phyloP scores from a whole-genome alignment of 2,113 vertebrate genomes.

The Melanerpes aurifrons region DNA sequence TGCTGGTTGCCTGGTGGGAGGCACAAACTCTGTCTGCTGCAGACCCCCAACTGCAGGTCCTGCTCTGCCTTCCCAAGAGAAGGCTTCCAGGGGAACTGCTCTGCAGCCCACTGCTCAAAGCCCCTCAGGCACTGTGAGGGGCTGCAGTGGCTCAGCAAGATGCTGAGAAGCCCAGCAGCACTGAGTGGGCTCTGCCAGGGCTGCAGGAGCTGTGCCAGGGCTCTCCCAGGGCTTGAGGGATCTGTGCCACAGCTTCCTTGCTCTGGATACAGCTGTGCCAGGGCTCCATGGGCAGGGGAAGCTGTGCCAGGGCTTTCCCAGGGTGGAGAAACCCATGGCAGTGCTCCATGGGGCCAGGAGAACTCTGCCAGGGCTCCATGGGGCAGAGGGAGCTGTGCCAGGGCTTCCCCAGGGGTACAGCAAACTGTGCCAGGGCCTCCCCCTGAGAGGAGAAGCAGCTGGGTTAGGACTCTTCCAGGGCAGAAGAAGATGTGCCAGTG shows the following conservation, averaged over 20 bases:
- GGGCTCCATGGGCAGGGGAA: not conserved
- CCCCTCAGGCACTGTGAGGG: not conserved
- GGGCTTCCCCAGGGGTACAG: not conserved
- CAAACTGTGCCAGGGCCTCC: not conserved
- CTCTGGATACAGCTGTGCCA: not conserved
- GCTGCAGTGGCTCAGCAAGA: not conserved
- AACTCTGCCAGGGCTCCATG: not conserved
- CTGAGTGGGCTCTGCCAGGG: not conserved
- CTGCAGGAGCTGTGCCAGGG: not conserved
- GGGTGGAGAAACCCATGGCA: not conserved
- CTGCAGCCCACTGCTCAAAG: not conserved
- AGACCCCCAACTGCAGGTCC: not conserved
- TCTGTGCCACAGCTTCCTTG: not conserved
- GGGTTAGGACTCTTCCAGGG: not conserved
- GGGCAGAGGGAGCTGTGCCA: not conserved
- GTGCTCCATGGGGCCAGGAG: not conserved
- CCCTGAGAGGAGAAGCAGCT: not conserved
- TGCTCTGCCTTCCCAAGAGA: not conserved
- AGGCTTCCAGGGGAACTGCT: not conserved
- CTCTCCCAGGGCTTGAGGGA: not conserved
- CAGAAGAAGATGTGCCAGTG: not conserved
- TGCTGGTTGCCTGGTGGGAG: not conserved
- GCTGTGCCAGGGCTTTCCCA: not conserved
- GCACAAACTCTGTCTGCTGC: not conserved
- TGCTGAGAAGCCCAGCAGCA: not conserved